Evolutionary conservation across 1,140 invertebrate species (phyloP), one percentile per base, ranked within the genome.

Genomic region (Rhynchophorus ferrugineus): DNA sequence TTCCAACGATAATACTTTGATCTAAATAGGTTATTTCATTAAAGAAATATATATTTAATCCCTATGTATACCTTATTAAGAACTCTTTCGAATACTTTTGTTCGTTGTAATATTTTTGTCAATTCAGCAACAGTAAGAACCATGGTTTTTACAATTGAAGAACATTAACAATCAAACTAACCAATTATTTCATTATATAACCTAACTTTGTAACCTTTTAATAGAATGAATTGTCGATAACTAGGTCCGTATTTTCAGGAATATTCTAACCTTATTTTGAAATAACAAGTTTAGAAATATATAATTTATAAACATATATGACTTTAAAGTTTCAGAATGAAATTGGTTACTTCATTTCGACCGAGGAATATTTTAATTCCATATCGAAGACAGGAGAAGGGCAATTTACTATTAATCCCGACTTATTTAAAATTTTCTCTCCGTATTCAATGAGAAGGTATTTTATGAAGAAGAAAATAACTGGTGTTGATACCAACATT

Each of bases 1-100:
- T 13, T 74, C 79, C 56, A 78, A 2, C 0, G 44, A 29, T 2
- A 36, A 19, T 5, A 54, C 22, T 16, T 46, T 54, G 11, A 54
- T 21, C 51, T 54, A 33, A 3, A 11, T 46, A 44, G 33, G 13
- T 7, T 8, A 17, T 17, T 18, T 20, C 8, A 18, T 9, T 17
- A 20, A 14, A 43, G 18, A 19, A 11, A 3, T 14, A 43, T 17
- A 9, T 8, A 17, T 2, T 20, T 18, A 20, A 20, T 43, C 22
- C 18, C 9, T 6, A 6, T 9, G 13, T 20, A 22, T 13, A 39
- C 46, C 35, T 49, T 49, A 38, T 17, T 38, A 14, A 49, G 46
- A 17, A 49, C 46, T 22, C 35, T 22, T 36, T 49, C 46, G 37
- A 49, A 49, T 9, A 17, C 7, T 39, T 39, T 49, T 2, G 18